Evolutionary conservation across 2,113 vertebrate species (phyloP).

Genomic region (Lophotis ruficrista): DNA sequence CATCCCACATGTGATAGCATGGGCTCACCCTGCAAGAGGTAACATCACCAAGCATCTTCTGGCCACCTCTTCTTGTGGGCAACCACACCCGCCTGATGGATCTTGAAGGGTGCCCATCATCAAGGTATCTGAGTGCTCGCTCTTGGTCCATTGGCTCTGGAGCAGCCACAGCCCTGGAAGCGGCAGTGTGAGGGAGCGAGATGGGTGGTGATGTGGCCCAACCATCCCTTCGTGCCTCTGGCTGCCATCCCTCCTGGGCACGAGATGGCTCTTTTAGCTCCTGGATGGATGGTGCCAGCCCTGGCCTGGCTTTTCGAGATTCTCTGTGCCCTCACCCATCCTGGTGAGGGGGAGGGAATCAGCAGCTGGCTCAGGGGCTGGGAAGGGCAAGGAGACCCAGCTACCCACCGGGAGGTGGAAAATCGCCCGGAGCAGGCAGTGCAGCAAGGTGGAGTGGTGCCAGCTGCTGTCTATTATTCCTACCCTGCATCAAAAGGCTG

Average conservation of each 20-base stretch:
- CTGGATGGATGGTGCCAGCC: background rate
- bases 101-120: background rate
- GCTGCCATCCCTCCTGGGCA: background rate
- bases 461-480: background rate
- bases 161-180: background rate
- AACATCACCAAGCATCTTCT: background rate
- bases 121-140: accelerated
- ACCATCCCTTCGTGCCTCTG: background rate
- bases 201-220: background rate
- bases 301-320: background rate
- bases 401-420: background rate
- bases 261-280: background rate
- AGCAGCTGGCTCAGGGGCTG: background rate
- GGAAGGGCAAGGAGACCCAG: background rate
- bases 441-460: background rate
- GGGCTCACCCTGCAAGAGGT: background rate
- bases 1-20: background rate
- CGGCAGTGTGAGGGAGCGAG: accelerated
- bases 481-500: constrained; percentile 31
- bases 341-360: background rate
- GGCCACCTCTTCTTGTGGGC: background rate
- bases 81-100: background rate
- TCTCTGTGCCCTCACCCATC: background rate
- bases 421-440: constrained; percentile 15
- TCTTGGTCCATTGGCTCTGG: background rate